A percentile compares a stretch with the other conserved stretches of the same genome.
Conservation (phyloP, 2,888 invertebrate species). For the Elysia crispata region DNA sequence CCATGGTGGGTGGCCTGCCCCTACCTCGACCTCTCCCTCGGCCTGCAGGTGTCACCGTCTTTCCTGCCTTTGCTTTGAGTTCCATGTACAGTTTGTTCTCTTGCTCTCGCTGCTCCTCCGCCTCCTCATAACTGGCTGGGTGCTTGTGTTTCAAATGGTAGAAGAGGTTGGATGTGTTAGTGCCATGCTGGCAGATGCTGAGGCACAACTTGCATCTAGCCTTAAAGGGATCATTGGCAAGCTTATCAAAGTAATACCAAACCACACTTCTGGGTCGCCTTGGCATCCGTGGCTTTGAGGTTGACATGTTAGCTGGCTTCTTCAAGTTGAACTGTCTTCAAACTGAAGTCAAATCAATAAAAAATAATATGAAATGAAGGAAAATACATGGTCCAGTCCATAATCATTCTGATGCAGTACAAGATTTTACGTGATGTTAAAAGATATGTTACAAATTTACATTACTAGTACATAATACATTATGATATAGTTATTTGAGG, state of each 20-base stretch:
- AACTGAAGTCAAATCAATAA: too few species aligned
- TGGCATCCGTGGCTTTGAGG: background rate
- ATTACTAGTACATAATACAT: too few species aligned
- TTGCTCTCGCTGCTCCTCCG: slow-evolving; percentile 39
- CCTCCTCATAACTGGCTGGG: slow-evolving; percentile 43
- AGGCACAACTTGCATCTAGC: slow-evolving; percentile 41
- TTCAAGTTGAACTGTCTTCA: too few species aligned
- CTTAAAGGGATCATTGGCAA: slow-evolving; percentile 37
- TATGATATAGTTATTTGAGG: too few species aligned
- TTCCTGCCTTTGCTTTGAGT: slow-evolving; percentile 41
- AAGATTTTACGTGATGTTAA: too few species aligned
- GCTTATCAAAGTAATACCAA: slow-evolving; percentile 48
- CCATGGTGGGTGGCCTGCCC: slow-evolving; percentile 12
- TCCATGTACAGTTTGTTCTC: slow-evolving; percentile 46
- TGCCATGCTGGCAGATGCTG: slow-evolving; percentile 41
- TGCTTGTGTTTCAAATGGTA: slow-evolving; percentile 45
- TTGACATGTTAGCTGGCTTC: too few species aligned
- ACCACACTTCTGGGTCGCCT: slow-evolving; percentile 43
- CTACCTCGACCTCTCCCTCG: background rate
- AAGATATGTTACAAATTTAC: too few species aligned
- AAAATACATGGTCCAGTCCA: too few species aligned
- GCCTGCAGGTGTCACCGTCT: slow-evolving; percentile 10
- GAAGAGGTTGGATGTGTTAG: slow-evolving; percentile 47
- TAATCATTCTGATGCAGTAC: too few species aligned
- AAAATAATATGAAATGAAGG: too few species aligned